Conservation (phyloP, 2,888 invertebrate genomes). For the Glyphotaelius pellucidus region DNA sequence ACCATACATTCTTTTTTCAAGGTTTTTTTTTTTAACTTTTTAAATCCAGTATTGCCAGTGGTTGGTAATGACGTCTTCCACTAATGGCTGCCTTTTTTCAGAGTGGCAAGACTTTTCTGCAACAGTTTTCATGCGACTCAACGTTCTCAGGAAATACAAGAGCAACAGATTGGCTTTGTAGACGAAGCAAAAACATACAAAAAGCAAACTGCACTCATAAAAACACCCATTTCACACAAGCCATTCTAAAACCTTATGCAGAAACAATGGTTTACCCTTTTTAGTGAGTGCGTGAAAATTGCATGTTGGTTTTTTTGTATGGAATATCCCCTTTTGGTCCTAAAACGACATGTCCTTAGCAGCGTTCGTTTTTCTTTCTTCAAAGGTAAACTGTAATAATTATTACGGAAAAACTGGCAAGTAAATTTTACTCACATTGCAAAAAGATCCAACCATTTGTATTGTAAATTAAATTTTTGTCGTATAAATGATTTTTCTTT, state of each 20-base stretch:
- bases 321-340: background rate
- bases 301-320: background rate
- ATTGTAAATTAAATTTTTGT: background rate
- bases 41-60: background rate
- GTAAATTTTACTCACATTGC: background rate
- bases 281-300: background rate
- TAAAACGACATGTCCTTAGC: background rate
- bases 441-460: background rate
- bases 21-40: background rate
- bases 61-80: background rate
- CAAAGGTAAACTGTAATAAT: background rate
- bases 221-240: background rate
- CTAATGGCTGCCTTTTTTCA: background rate
- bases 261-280: background rate
- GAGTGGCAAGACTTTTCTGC: constrained; percentile 8
- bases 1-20: background rate
- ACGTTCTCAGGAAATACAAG: constrained; percentile 11
- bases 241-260: background rate
- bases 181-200: background rate
- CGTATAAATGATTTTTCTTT: background rate
- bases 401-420: background rate
- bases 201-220: background rate
- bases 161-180: constrained; percentile 38
- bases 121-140: constrained; percentile 37
- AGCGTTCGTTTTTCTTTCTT: constrained; percentile 16